Base-by-base conservation (phyloP, 2,888 invertebrate species). In the Diplazon laetatorius region DNA sequence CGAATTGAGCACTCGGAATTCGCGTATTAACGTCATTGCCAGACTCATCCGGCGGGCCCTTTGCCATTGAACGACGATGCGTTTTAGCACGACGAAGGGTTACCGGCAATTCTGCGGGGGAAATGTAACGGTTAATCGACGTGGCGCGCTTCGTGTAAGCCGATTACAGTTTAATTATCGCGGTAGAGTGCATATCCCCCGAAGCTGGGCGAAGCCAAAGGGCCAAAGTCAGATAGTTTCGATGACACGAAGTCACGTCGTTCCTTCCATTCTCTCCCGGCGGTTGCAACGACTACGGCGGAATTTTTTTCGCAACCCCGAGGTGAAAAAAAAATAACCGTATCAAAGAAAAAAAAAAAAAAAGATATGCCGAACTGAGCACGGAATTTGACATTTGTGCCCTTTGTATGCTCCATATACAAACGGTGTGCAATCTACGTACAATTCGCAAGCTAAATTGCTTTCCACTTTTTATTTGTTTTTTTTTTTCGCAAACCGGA, bases 111-210 rank as follows among this genome's bases (percentile, higher is more conserved):
- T 25, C 1, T 14, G 37, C 18, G 25, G 16, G 25, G 16, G 42
- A 52, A 66, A 66, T 52, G 50, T 52, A 52, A 52, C 52, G 16
- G 66, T 39, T 52, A 66, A 66, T 52, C 22, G 50, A 65, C 65
- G 14, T 65, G 25, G n/a, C 22, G n/a, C 30, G 12, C 18, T 14
- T 25, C 6, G 9, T 48, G 9, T 65, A 52, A 65, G 50, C 50
- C 39, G 52, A 66, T 66, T 66, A 52, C 20, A 39, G 20, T 65
- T 37, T 25, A 37, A 66, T 66, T 66, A 52, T 20, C 37, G 50
- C 30, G 14, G 8, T 14, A 50, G 20, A 52, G 39, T 52, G 66
- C 39, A 39, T 42, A 2, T 30, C 30, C 6, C 2, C 30, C 16
- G 37, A n/a, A n/a, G n/a, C n/a, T 2, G 10, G 39, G 14, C 16